These are phyloP conservation scores for Acromyrmex echinatior DNA, from an alignment of 1,140 invertebrate genomes.

Conservation along the genomic window DNA sequence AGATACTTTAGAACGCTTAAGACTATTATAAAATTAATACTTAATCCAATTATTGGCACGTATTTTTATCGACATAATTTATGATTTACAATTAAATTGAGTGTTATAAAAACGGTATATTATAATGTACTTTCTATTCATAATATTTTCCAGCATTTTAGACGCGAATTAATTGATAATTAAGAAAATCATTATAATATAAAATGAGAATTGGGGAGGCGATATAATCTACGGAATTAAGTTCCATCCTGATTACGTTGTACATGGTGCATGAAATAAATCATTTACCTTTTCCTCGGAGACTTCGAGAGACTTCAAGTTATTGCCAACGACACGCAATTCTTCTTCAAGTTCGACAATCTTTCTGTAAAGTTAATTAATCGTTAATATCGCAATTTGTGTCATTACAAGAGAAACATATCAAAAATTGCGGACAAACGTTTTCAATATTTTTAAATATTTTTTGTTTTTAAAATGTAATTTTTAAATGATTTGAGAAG, in stretches of 20 bases:
- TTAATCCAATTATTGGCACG: conserved; percentile 4
- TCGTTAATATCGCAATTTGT: conserved; percentile 28
- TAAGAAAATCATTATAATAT: conserved; percentile 18
- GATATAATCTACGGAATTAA: conserved; percentile 18
- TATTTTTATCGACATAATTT: conserved; percentile 2
- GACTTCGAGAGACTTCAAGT: conserved; percentile 99
- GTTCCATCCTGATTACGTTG: conserved; percentile 36
- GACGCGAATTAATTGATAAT: conserved; percentile 17
- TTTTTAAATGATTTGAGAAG: neutral
- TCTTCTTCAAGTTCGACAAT: conserved; percentile 99
- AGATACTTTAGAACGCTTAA: neutral
- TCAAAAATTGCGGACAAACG: conserved; percentile 18
- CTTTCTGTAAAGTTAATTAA: conserved; percentile 93
- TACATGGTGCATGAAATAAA: conserved; percentile 38
- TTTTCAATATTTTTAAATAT: conserved; percentile 22
- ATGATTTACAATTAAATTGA: neutral
- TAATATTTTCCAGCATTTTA: conserved; percentile 27
- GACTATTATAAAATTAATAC: neutral
- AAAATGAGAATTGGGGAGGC: conserved; percentile 32
- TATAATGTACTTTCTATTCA: conserved; percentile 24
- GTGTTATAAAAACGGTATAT: neutral
- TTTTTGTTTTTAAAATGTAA: conserved; percentile 1
- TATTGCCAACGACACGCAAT: conserved; percentile 99
- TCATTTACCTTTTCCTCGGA: conserved; percentile 98
- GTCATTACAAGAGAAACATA: neutral